Percentiles rank a stretch among this genome's conserved stretches.
phyloP scores from a whole-genome alignment of 2,113 vertebrate species.

The Erinaceus europaeus region DNA sequence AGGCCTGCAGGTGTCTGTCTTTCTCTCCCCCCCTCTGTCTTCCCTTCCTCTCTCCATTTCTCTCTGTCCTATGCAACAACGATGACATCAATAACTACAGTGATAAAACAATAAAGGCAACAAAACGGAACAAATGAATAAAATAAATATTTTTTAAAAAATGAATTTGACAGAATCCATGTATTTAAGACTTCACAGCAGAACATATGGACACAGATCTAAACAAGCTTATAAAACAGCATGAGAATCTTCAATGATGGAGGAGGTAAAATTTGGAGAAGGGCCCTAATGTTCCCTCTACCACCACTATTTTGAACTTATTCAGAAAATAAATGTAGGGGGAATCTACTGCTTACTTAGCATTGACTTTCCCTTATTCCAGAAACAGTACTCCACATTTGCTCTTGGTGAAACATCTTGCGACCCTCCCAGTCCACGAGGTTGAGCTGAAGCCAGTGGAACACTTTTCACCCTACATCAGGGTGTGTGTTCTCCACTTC shows the following conservation, averaged over 20 bases:
- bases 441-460: not conserved
- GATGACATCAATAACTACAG: no score
- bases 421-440: not conserved
- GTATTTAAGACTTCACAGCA: not conserved
- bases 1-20: no score
- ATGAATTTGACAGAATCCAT: not conserved
- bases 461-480: accelerated
- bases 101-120: no score
- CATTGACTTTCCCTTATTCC: not conserved
- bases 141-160: no score
- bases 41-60: no score
- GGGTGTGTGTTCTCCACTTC: not conserved
- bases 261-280: not conserved
- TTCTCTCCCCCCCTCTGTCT: no score
- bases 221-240: no score
- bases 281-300: not conserved
- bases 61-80: no score
- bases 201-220: no score
- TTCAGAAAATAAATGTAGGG: not conserved
- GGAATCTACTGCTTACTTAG: not conserved
- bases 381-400: not conserved
- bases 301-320: not conserved
- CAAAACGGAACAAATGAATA: no score
- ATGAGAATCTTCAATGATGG: no score
- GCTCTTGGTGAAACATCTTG: not conserved